Evolutionary conservation across 2,797 vertebrate species (phyloP), one percentile per base, ranked within the genome.

Genomic region (Schizothorax lantsangensis): DNA sequence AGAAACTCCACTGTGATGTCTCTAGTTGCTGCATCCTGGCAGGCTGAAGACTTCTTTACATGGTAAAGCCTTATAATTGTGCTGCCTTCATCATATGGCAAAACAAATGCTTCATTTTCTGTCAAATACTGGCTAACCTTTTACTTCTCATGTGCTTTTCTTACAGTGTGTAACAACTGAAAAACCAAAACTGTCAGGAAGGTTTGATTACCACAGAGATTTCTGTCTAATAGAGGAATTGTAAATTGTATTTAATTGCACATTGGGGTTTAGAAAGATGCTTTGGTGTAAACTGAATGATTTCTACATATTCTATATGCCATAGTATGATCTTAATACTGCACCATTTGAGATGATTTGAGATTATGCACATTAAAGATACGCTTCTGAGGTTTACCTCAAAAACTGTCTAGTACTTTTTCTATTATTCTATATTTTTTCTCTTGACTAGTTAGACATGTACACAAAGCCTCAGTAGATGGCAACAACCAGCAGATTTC

Each of bases 11-110:
- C 84, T 1, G 87, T 91, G 23, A 81, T 95, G 52, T 80, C 90
- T 7, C 88, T 86, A 74, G 84, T 93, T 15, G 4, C 95, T 54
- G 59, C 81, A 9, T 95, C 91, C 26, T 97, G 96, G 96, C 92
- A 19, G 14, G 95, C 95, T 0, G 89, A 72, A 30, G 96, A 97
- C 86, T 95, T 96, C 87, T 93, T 93, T 64, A 87, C 80, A 81
- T 97, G 96, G 96, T 97, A 88, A 96, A 57, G 7, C 7, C 54
- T 9, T 57, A 57, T 57, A 57, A 57, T 57, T 23, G 21, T 57
- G 54, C 54, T 57, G 54, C 21, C 52, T 54, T 54, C 52, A 21
- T 9, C 21, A 57, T 23, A 57, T 23, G 2, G 52, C 52, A 54
- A 21, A 23, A 57, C 19, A 57, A 23, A 23, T 9, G 21, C 19